Evolutionary conservation across 2,888 invertebrate species (phyloP).

Genomic region (Archips xylosteana): DNA sequence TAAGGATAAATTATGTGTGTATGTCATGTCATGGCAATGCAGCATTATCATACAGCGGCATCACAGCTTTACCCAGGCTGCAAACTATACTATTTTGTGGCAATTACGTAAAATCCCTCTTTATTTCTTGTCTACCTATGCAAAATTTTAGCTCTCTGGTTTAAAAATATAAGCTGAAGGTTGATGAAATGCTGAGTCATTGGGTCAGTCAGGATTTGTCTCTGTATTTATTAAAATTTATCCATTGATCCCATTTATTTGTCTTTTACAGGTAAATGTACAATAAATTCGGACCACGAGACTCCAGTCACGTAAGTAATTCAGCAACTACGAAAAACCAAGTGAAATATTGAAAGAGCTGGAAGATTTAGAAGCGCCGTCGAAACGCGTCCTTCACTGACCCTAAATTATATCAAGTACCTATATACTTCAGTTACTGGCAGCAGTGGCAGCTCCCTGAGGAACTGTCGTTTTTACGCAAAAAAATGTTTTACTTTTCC

Average conservation of each 20-base stretch:
- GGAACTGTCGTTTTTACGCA: constrained; percentile 9
- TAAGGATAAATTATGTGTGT: too few species aligned
- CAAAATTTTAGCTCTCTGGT: too few species aligned
- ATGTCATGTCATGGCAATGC: too few species aligned
- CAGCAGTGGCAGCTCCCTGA: not conserved
- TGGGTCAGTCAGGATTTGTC: too few species aligned
- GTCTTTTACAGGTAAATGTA: constrained; percentile 27
- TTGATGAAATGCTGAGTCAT: too few species aligned
- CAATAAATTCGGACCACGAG: not conserved
- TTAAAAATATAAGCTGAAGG: too few species aligned
- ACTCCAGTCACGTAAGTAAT: constrained; percentile 10
- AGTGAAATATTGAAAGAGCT: not conserved
- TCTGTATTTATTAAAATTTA: not conserved
- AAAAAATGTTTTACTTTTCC: constrained; percentile 22
- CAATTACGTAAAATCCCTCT: too few species aligned
- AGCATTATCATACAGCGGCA: too few species aligned
- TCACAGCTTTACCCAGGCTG: too few species aligned
- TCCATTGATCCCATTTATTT: not conserved
- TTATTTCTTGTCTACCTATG: too few species aligned
- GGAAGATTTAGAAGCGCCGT: not conserved
- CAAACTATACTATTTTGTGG: too few species aligned
- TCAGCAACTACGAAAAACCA: constrained; percentile 10
- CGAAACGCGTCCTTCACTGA: not conserved
- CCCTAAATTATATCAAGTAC: constrained; percentile 14
- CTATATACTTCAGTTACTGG: constrained; percentile 5